Conservation (phyloP, 2,113 vertebrate genomes). For the Cricetomys ansorgei region DNA sequence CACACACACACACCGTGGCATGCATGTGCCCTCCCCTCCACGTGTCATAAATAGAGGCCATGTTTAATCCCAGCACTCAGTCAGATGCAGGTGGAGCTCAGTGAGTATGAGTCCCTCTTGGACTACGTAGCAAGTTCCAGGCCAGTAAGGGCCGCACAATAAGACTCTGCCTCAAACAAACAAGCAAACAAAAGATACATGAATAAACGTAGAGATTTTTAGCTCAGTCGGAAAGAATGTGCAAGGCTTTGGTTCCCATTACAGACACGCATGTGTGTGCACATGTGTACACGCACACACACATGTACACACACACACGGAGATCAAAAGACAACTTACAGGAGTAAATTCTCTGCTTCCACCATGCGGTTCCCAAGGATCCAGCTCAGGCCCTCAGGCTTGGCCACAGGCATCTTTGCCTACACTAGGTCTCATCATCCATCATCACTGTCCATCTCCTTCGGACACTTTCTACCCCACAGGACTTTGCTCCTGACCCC, state of each 20-base stretch:
- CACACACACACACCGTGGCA: not conserved
- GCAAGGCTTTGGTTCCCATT: not conserved
- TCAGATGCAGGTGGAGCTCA: not conserved
- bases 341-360: not conserved
- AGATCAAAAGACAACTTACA: not conserved
- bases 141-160: not conserved
- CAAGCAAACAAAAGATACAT: not conserved
- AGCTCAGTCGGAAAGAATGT: not conserved
- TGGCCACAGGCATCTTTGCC: not conserved
- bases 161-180: not conserved
- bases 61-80: not conserved
- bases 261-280: not conserved
- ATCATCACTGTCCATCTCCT: not conserved
- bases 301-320: too few relatives aligned
- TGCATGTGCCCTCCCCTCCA: not conserved
- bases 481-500: not conserved
- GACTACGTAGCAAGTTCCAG: not conserved
- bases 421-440: not conserved
- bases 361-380: too few relatives aligned
- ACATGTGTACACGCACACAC: not conserved
- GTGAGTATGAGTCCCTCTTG: not conserved
- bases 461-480: not conserved
- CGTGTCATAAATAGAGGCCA: not conserved
- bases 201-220: not conserved
- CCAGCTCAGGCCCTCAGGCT: not conserved